phyloP scores from a whole-genome alignment of 1,140 invertebrate genomes.

The Drosophila gunungcola region DNA sequence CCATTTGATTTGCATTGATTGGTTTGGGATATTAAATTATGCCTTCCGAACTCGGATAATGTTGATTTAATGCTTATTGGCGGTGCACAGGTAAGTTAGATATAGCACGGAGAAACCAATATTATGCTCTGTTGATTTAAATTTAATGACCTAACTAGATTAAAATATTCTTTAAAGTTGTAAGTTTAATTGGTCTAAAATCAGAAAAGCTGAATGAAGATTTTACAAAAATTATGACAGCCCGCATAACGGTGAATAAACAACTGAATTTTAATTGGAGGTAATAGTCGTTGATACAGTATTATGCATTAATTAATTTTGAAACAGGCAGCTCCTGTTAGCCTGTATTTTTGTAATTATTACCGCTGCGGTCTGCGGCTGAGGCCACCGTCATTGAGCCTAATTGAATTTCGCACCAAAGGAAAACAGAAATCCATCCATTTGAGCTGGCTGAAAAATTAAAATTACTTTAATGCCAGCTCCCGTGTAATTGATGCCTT shows the following conservation, averaged over 20 bases:
- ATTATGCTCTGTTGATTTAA: constrained; percentile 13
- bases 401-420: constrained; percentile 38
- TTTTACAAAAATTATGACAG: background rate
- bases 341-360: constrained; percentile 32
- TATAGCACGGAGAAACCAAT: constrained; percentile 7
- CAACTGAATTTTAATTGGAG: constrained; percentile 40
- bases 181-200: no score
- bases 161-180: no score
- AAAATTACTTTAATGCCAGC: constrained; percentile 49
- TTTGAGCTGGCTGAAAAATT: constrained; percentile 15
- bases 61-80: constrained; percentile 27
- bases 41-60: constrained; percentile 18
- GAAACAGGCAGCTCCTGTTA: constrained; percentile 19
- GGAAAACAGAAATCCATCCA: constrained; percentile 26
- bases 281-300: constrained; percentile 14
- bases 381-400: constrained; percentile 9
- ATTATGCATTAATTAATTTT: constrained; percentile 43
- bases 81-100: constrained; percentile 10
- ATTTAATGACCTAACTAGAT: no score
- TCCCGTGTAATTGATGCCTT: constrained; percentile 45
- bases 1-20: constrained; percentile 1
- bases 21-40: constrained; percentile 29
- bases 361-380: constrained; percentile 31
- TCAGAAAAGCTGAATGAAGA: no score
- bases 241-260: constrained; percentile 9